Evolutionary conservation across 1,140 invertebrate species (phyloP), one percentile per base, ranked within the genome.

Genomic region (Venturia canescens): DNA sequence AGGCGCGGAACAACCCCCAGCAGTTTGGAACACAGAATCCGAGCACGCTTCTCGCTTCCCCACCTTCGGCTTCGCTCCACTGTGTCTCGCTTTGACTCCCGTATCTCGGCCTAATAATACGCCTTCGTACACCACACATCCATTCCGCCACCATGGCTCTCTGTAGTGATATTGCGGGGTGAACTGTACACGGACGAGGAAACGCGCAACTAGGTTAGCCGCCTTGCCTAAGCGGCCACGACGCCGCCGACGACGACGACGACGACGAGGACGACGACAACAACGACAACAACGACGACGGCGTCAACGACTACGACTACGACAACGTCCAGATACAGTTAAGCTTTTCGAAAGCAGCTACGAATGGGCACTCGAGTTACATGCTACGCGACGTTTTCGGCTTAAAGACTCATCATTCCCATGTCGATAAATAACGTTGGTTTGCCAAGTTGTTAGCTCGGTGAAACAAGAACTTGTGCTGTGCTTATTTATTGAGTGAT

Each of bases 81-180:
- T 60, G n/a, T 63, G 23, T 80, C 70, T 53, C 34, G 31, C 70
- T 71, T 69, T 23, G 76, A 80, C 81, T 82, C 82, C 72, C 83
- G 84, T 87, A 83, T 53, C 66, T 34, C 50, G 69, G 63, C 27
- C 88, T 90, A 90, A 90, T 90, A 90, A 89, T 89, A 90, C 27
- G 27, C 87, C 83, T 80, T 86, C 86, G 88, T 89, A 90, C 89
- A 88, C 87, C 86, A 88, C 87, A 23, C 21, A 31, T 69, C 88
- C 87, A 90, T 88, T 90, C 87, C 86, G 87, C 86, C 87, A 89
- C 89, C 88, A 90, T 91, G 88, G 85, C 83, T 89, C 83, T 89
- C 89, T 88, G 86, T 86, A 86, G 82, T 84, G 79, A 83, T 78
- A 78, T 78, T 85, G 84, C 74, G 84, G 27, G 66, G 29, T 18